Conservation (phyloP, 92 coral and sea anemone species). For the Epizoanthus ramosus region DNA sequence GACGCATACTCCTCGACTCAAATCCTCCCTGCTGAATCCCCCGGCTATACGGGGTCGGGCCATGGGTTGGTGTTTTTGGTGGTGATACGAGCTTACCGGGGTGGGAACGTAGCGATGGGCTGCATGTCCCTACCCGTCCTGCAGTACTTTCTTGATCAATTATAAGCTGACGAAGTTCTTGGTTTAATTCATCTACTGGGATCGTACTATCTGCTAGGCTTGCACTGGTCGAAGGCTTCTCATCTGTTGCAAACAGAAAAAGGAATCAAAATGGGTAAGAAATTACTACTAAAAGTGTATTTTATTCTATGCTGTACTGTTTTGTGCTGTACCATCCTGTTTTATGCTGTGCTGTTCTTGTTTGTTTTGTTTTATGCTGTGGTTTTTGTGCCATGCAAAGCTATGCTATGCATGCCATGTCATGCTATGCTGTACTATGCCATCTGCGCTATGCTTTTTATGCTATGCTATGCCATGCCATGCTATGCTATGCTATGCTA, state of each 20-base stretch:
- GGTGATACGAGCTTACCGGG: constrained; percentile 5
- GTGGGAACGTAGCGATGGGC: not conserved
- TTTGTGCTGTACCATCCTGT: not conserved
- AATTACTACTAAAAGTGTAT: not conserved
- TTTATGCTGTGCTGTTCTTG: not conserved
- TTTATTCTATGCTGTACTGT: not conserved
- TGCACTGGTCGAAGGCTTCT: not conserved
- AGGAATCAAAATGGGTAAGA: not conserved
- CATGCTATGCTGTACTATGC: no score
- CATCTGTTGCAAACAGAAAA: not conserved
- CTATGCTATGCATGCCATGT: not conserved
- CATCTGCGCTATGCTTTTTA: no score
- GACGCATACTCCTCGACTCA: constrained; percentile 14
- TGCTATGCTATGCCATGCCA: no score
- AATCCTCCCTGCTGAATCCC: not conserved
- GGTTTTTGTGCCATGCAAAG: not conserved
- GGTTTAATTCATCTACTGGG: constrained; percentile 2
- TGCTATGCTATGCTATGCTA: no score
- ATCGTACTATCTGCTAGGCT: not conserved
- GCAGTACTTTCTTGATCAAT: not conserved
- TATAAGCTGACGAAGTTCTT: constrained; percentile 13
- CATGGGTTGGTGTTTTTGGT: constrained; percentile 10
- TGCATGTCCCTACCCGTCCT: not conserved
- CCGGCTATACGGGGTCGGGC: constrained; percentile 21
- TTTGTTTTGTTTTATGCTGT: not conserved